Evolutionary conservation across 2,113 vertebrate species (phyloP).

Genomic region (Lepus europaeus): DNA sequence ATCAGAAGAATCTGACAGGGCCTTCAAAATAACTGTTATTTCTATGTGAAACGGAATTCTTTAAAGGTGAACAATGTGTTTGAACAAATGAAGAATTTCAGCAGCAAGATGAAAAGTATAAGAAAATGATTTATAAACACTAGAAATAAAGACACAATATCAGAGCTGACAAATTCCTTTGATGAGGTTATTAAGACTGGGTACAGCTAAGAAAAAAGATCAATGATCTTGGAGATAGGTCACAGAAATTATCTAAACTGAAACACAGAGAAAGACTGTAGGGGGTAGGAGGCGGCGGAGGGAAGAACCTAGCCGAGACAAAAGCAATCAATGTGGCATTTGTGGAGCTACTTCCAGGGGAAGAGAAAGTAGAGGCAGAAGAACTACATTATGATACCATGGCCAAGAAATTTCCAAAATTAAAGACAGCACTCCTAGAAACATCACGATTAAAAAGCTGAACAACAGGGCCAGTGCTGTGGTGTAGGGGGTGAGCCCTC

Average conservation of each 20-base stretch:
- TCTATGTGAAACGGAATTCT: not conserved
- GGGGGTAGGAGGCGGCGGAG: not conserved
- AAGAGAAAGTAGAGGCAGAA: not conserved
- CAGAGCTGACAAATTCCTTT: not conserved
- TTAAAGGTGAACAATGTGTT: not conserved
- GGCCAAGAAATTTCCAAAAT: not conserved
- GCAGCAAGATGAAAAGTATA: not conserved
- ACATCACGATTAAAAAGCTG: not conserved
- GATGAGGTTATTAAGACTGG: not conserved
- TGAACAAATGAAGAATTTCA: not conserved
- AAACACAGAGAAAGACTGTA: not conserved
- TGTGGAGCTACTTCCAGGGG: not conserved
- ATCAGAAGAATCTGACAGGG: not conserved
- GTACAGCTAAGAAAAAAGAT: not conserved
- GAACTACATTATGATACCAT: not conserved
- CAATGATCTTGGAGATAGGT: not conserved
- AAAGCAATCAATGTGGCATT: not conserved
- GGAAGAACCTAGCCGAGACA: not conserved
- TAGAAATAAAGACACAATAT: not conserved
- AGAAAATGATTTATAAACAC: not conserved
- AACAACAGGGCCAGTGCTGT: not conserved
- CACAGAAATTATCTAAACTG: not conserved
- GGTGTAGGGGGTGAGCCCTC: no score
- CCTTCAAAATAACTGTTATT: not conserved
- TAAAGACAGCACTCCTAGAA: not conserved